Evolutionary conservation across 1,140 invertebrate species (phyloP), one percentile per base, ranked within the genome.

Genomic region (Triops cancriformis): DNA sequence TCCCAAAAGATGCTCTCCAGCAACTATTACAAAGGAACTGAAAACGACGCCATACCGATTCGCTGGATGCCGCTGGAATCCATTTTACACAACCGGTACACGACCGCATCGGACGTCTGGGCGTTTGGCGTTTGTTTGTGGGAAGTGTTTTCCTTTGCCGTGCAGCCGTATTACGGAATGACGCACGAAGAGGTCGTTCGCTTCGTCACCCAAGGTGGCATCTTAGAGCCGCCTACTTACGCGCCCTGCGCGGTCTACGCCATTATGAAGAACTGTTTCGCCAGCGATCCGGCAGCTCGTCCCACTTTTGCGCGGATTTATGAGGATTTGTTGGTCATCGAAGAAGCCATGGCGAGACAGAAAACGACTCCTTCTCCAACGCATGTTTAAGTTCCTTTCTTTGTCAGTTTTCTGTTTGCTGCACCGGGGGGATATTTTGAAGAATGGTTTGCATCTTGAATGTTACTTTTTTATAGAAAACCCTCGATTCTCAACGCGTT

Each of bases 51-150:
- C 12, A 96, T 97, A 80, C 95, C 93, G 41, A 94, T 97, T 11
- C 87, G 95, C 83, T 97, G 95, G 95, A 96, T 97, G 94, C 94
- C 95, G n/a, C 86, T 96, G 41, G 95, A 97, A 83, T 94, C 93
- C 83, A 96, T 97, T 82, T 85, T 97, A 4, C 96, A 95, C 83
- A 96, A 96, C 84, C 95, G 95, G 83, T 97, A 96, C 84, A 96
- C 94, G 5, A 88, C 95, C 74, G 94, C 96, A 83, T 94, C 94
- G 23, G 95, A 97, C 86, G 93, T 97, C 3, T 97, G 95, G 95
- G 94, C 94, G 27, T 97, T 93, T 86, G 95, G 94, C 18, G 93
- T 97, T 2, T 94, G 93, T 82, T 85, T 97, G 1, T 97, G 95
- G 95, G 95, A 97, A 86, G 94, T 96, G 82, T 97, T 96, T 85